Percentiles rank a stretch among this genome's conserved stretches.
Conservation (phyloP, 2,888 invertebrate genomes). For the Drosophila rellima region DNA sequence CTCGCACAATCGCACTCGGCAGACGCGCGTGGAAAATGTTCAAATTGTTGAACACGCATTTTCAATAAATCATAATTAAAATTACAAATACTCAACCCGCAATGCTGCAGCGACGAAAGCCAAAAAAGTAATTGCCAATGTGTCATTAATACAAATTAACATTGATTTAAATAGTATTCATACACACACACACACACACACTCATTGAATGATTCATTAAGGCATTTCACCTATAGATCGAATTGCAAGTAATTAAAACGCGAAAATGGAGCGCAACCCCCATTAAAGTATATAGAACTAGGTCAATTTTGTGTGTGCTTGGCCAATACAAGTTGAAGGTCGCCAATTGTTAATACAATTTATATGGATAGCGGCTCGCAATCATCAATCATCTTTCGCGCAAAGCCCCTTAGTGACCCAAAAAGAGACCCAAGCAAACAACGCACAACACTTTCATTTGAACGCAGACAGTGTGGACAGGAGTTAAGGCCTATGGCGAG, state of each 20-base stretch:
- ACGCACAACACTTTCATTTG: conserved; percentile 2
- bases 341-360: conserved; percentile 36
- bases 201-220: conserved; percentile 39
- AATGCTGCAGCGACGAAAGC: conserved; percentile 53
- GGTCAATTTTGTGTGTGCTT: conserved; percentile 51
- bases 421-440: conserved; percentile 47
- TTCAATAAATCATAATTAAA: conserved; percentile 64
- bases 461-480: conserved; percentile 6
- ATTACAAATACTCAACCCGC: conserved; percentile 12
- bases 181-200: not conserved
- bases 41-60: conserved; percentile 12
- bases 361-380: conserved; percentile 41
- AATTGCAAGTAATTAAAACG: conserved; percentile 50
- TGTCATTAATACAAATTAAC: conserved; percentile 66
- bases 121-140: conserved; percentile 64
- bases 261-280: conserved; percentile 28
- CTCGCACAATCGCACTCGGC: conserved; percentile 20
- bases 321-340: conserved; percentile 60
- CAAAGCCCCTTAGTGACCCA: conserved; percentile 66
- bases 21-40: conserved; percentile 44
- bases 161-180: conserved; percentile 43
- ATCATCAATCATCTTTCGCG: conserved; percentile 73
- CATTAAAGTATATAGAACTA: conserved; percentile 41
- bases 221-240: conserved; percentile 23
- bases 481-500: conserved; percentile 13